Conservation (phyloP, 2,797 vertebrate genomes). For the Brachyrhaphis roseni region DNA sequence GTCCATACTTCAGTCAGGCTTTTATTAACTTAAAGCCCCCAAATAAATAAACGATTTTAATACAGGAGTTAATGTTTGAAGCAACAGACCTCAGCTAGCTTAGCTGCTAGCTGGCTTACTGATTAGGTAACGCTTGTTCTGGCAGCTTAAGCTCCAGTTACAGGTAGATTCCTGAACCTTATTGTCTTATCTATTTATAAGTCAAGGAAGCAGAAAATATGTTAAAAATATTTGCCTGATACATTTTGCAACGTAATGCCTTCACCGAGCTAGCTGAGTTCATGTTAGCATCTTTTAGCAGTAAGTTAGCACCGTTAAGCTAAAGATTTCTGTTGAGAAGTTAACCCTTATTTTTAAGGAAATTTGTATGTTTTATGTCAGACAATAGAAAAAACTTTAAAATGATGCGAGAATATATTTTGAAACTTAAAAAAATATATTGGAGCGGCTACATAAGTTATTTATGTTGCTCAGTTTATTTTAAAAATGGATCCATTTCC, state of each 20-base stretch:
- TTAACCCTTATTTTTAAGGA: background rate
- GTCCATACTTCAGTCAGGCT: fast-evolving
- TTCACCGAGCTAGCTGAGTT: constrained; percentile 6
- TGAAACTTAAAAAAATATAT: background rate
- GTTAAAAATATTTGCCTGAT: background rate
- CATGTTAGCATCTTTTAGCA: constrained; percentile 31
- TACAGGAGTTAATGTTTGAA: background rate
- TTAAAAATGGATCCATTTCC: background rate
- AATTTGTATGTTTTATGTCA: background rate
- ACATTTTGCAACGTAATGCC: background rate
- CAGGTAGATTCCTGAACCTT: background rate
- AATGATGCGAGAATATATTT: background rate
- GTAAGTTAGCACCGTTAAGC: constrained; percentile 23
- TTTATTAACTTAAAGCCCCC: background rate
- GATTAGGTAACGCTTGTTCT: constrained; percentile 40
- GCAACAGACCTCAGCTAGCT: background rate
- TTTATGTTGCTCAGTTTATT: background rate
- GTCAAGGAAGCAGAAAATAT: background rate
- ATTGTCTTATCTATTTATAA: background rate
- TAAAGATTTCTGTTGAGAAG: background rate
- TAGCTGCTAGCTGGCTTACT: constrained; percentile 16
- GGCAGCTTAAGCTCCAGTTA: constrained; percentile 20
- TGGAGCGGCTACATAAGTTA: background rate
- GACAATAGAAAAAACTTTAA: background rate
- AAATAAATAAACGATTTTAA: background rate